A percentile compares a stretch with the other conserved stretches of the same genome.
Evolutionary conservation across 2,113 vertebrate genomes (phyloP).

Genomic region (Illadopsis cleaveri): DNA sequence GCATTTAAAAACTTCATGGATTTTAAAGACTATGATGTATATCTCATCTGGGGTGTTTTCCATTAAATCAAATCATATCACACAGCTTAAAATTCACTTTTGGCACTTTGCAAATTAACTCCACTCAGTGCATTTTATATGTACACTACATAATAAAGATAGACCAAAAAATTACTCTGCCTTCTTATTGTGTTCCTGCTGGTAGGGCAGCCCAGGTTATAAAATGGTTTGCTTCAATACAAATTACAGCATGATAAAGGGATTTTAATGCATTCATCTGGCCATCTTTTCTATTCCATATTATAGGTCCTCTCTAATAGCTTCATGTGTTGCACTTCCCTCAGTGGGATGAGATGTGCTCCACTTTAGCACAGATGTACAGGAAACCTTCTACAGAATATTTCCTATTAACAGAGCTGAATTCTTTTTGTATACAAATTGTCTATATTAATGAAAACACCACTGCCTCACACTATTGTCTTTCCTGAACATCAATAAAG

Average conservation of each 20-base stretch:
- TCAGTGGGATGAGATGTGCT: not conserved
- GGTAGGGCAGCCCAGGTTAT: not conserved
- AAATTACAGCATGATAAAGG: not conserved
- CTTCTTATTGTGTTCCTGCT: not conserved
- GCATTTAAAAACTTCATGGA: not conserved
- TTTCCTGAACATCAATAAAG: not conserved
- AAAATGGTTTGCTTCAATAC: not conserved
- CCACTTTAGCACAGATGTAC: constrained; percentile 25
- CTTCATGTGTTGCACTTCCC: not conserved
- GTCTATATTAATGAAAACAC: not conserved
- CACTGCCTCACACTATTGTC: not conserved
- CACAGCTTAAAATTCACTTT: not conserved
- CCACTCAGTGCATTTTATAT: too few relatives aligned
- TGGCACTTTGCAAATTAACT: not conserved
- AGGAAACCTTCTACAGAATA: constrained; percentile 25
- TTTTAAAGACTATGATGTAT: not conserved
- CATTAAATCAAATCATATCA: not conserved
- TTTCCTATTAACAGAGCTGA: not conserved
- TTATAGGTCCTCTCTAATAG: not conserved
- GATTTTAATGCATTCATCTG: not conserved
- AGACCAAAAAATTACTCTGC: not conserved
- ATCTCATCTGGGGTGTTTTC: not conserved
- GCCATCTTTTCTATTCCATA: not conserved
- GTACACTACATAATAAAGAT: not conserved
- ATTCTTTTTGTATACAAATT: not conserved